phyloP scores from a whole-genome alignment of 2,888 invertebrate genomes.

The Drosophila formosana region DNA sequence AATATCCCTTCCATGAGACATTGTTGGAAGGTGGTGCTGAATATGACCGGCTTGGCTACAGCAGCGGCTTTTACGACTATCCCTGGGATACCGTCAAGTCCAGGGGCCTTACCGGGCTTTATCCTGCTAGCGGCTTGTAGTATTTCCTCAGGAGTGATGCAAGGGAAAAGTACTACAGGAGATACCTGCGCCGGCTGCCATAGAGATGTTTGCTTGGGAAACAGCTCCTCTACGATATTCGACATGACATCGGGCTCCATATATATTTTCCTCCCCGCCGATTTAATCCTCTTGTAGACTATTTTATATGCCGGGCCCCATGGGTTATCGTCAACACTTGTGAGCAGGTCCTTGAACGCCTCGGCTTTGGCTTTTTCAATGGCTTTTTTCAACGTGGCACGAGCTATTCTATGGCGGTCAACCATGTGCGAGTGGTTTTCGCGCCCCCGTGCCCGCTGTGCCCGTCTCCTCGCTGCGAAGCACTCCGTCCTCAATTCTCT shows the following conservation, averaged over 20 bases:
- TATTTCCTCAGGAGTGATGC: background rate
- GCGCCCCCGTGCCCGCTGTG: background rate
- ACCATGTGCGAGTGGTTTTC: background rate
- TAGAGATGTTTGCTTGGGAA: too few relatives aligned
- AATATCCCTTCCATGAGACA: background rate
- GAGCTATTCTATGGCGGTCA: too few relatives aligned
- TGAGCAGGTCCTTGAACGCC: too few relatives aligned
- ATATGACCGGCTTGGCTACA: background rate
- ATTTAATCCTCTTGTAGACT: too few relatives aligned
- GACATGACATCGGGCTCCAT: too few relatives aligned
- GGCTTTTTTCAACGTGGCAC: too few relatives aligned
- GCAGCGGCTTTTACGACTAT: background rate
- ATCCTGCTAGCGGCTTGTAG: background rate
- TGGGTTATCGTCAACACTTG: too few relatives aligned
- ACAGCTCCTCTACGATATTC: too few relatives aligned
- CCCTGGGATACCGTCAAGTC: background rate
- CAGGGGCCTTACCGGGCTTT: background rate
- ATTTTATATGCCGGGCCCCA: too few relatives aligned
- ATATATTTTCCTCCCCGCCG: too few relatives aligned
- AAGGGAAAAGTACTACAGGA: background rate
- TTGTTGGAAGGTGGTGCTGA: background rate
- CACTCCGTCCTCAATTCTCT: background rate
- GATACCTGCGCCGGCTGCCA: too few relatives aligned
- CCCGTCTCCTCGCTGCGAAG: background rate
- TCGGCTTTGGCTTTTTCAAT: too few relatives aligned